Evolutionary conservation across 1,140 invertebrate species (phyloP).

Genomic region (Drosophila ohnishii): DNA sequence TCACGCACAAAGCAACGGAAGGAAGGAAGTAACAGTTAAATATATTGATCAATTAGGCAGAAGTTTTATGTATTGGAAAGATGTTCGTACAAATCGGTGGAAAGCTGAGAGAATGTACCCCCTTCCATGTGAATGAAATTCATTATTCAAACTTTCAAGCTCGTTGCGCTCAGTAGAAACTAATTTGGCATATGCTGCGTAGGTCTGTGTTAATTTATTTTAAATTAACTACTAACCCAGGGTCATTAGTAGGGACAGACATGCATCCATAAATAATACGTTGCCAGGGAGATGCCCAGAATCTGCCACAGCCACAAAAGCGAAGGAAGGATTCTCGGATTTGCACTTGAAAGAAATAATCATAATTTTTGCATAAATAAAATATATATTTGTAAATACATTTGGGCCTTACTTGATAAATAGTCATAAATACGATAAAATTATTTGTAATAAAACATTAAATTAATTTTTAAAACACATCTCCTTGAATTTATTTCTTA

Average conservation of each 20-base stretch:
- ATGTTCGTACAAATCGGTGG: neutral
- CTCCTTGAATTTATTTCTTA: neutral
- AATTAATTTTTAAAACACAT: neutral
- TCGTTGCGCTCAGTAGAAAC: slow-evolving; percentile 11
- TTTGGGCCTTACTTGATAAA: neutral
- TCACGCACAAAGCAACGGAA: slow-evolving; percentile 37
- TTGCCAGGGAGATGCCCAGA: slow-evolving; percentile 26
- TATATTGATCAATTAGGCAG: slow-evolving; percentile 78
- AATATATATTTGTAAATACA: no score
- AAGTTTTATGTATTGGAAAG: slow-evolving; percentile 49
- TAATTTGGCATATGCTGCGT: slow-evolving; percentile 24
- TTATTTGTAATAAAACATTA: neutral
- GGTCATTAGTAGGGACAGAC: slow-evolving; percentile 16
- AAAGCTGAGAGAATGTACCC: neutral
- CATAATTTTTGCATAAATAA: neutral
- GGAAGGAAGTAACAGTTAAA: slow-evolving; percentile 44
- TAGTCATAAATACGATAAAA: neutral
- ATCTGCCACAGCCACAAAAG: slow-evolving; percentile 19
- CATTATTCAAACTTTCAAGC: slow-evolving; percentile 15
- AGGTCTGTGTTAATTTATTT: slow-evolving; percentile 37
- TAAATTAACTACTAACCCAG: slow-evolving; percentile 24
- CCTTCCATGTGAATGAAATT: neutral
- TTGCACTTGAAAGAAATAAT: neutral
- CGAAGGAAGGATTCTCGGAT: neutral
- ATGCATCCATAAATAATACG: slow-evolving; percentile 44